phyloP scores from a whole-genome alignment of 2,888 invertebrate genomes.

The Agonopterix heracliana region DNA sequence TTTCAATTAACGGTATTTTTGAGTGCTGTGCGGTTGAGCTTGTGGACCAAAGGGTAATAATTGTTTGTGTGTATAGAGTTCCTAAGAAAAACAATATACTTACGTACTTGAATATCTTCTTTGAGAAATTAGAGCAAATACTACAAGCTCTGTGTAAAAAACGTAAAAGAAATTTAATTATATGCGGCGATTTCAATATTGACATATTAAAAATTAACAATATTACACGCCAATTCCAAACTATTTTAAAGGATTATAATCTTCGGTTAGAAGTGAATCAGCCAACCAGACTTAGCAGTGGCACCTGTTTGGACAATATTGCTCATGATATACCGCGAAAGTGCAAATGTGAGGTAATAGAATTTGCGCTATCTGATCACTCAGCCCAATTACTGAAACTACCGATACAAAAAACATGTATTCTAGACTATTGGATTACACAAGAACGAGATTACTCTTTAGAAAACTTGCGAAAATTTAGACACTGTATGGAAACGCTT shows the following conservation, averaged over 20 bases:
- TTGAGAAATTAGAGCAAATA: too few species aligned
- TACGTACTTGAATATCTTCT: too few species aligned
- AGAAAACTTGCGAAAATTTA: constrained; percentile 14
- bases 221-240: background rate
- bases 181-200: too few species aligned
- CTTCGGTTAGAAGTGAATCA: background rate
- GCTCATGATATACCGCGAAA: constrained; percentile 6
- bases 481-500: constrained; percentile 7
- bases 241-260: background rate
- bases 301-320: constrained; percentile 10
- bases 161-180: too few species aligned
- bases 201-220: constrained; percentile 1
- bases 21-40: too few species aligned
- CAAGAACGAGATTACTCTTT: constrained; percentile 8
- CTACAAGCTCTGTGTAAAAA: too few species aligned
- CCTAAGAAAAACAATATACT: too few species aligned
- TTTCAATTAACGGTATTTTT: too few species aligned
- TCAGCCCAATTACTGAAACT: constrained; percentile 9
- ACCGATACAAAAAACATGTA: constrained; percentile 10
- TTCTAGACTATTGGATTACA: constrained; percentile 5
- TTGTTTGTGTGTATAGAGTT: too few species aligned
- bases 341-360: constrained; percentile 1
- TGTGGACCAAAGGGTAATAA: too few species aligned
- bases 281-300: constrained; percentile 6
- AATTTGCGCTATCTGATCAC: constrained; percentile 12